Evolutionary conservation across 2,113 vertebrate species (phyloP).

Genomic region (Calyptommatus sinebrachiatus): DNA sequence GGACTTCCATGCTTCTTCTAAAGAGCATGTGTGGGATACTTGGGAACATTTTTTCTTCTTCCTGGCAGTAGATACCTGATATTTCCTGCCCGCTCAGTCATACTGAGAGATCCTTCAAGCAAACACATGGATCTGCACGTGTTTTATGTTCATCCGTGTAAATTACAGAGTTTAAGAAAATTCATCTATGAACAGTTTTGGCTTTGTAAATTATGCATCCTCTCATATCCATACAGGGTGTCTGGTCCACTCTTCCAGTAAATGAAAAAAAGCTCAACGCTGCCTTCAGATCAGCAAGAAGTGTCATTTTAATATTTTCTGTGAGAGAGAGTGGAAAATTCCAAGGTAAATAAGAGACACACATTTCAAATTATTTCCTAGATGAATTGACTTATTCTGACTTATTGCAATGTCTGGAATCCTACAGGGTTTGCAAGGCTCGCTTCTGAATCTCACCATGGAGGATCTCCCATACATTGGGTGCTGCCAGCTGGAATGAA

Average conservation of each 20-base stretch:
- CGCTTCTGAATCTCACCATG: slow-evolving; percentile 94
- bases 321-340: slow-evolving; percentile 99
- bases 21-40: background rate
- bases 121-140: background rate
- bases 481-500: slow-evolving; percentile 98
- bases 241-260: slow-evolving; percentile 98
- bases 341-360: slow-evolving; percentile 82
- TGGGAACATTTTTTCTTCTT: background rate
- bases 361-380: background rate
- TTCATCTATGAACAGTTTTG: background rate
- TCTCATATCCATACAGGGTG: slow-evolving; percentile 76
- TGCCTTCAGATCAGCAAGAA: slow-evolving; percentile 89
- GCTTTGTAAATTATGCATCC: background rate
- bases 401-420: slow-evolving; percentile 40
- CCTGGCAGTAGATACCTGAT: background rate
- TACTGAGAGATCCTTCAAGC: background rate
- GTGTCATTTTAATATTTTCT: slow-evolving; percentile 94
- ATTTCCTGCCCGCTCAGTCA: background rate
- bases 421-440: slow-evolving; percentile 89
- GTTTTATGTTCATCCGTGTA: background rate
- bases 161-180: background rate
- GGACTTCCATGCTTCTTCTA: background rate
- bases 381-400: background rate
- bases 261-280: slow-evolving; percentile 97
- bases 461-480: slow-evolving; percentile 98